A percentile compares a stretch with the other conserved stretches of the same genome.
These are phyloP conservation scores for Allacma fusca DNA, from an alignment of 2,888 invertebrate species.

Conservation along the genomic window DNA sequence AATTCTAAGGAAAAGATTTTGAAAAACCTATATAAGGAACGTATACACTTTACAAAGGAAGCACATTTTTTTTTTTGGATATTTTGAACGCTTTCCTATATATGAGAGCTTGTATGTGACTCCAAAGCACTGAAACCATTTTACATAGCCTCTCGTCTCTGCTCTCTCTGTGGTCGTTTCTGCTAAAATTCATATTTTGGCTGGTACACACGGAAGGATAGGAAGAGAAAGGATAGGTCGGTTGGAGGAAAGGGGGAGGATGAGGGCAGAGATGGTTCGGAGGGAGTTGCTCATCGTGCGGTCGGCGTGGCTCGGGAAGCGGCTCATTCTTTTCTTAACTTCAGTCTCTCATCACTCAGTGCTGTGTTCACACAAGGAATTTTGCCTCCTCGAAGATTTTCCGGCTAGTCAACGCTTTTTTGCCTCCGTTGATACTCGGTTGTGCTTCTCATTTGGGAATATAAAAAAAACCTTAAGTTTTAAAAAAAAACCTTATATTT, in stretches of 20 bases:
- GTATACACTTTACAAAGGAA: neutral
- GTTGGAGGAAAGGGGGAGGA: slow-evolving; percentile 28
- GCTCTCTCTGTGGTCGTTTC: neutral
- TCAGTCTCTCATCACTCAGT: slow-evolving; percentile 27
- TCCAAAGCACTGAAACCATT: slow-evolving; percentile 9
- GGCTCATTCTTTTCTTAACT: neutral
- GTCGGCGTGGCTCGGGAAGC: slow-evolving; percentile 18
- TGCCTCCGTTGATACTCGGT: neutral
- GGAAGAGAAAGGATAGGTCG: neutral
- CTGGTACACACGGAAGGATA: neutral
- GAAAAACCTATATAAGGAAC: neutral
- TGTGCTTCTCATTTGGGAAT: slow-evolving; percentile 34
- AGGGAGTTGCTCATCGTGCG: slow-evolving; percentile 2
- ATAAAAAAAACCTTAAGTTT: no score
- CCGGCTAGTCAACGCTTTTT: slow-evolving; percentile 33
- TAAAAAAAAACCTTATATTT: no score
- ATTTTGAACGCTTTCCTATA: no score
- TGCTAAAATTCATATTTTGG: slow-evolving; percentile 17
- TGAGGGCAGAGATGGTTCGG: slow-evolving; percentile 28
- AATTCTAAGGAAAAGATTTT: no score
- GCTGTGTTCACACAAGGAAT: slow-evolving; percentile 6
- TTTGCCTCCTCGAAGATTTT: neutral
- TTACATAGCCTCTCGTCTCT: slow-evolving; percentile 7
- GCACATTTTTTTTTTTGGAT: no score
- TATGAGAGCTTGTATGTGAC: no score